A percentile compares a stretch with the other conserved stretches of the same genome.
These are phyloP conservation scores for Pogonomyrmex californicus DNA, from an alignment of 1,140 invertebrate genomes.

Conservation along the genomic window DNA sequence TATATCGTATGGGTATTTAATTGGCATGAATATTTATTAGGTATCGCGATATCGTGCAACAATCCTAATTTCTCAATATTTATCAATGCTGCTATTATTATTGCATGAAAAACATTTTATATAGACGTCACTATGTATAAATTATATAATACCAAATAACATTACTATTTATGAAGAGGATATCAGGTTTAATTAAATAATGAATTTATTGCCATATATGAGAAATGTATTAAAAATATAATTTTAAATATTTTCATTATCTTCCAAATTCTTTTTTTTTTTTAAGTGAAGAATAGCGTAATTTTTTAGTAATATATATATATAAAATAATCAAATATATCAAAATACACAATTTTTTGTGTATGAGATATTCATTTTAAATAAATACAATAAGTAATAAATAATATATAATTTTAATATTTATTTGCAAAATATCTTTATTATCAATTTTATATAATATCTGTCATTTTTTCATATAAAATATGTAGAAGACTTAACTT, in stretches of 20 bases:
- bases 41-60: not conserved
- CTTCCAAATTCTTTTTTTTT: constrained; percentile 2
- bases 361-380: not conserved
- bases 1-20: not conserved
- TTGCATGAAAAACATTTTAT: constrained; percentile 7
- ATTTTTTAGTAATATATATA: not conserved
- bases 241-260: not conserved
- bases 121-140: not conserved
- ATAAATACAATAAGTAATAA: not conserved
- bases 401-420: not conserved
- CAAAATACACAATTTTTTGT: too few species aligned
- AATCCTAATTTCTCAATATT: not conserved
- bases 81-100: not conserved
- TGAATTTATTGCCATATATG: not conserved
- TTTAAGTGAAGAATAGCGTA: not conserved
- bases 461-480: not conserved
- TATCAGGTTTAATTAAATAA: not conserved
- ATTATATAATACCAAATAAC: not conserved
- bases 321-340: not conserved
- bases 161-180: not conserved
- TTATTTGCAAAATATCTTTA: not conserved
- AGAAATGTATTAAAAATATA: not conserved
- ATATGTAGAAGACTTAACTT: not conserved
- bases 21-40: not conserved
- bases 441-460: not conserved